Evolutionary conservation across 1,140 invertebrate species (phyloP).

Genomic region (Gryllus bimaculatus): DNA sequence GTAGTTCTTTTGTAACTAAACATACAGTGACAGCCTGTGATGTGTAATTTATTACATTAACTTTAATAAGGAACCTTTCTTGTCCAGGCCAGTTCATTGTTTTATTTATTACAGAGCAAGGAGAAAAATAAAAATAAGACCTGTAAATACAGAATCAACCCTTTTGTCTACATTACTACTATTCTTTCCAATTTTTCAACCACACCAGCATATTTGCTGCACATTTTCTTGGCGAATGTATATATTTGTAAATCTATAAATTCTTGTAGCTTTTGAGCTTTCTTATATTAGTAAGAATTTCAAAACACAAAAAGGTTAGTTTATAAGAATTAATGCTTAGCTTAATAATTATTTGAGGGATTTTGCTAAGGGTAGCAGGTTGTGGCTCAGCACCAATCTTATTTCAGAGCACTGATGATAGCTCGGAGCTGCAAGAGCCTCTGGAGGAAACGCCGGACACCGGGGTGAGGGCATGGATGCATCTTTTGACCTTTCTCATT

Average conservation of each 20-base stretch:
- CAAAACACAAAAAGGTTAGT: no score
- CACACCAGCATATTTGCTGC: neutral
- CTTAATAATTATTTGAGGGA: no score
- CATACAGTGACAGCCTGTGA: no score
- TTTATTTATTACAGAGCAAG: no score
- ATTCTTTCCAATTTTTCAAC: neutral
- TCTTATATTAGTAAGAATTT: no score
- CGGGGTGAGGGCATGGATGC: neutral
- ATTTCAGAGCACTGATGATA: conserved; percentile 1
- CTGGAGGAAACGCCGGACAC: neutral
- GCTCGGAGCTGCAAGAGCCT: neutral
- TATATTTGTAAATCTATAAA: no score
- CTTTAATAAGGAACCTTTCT: no score
- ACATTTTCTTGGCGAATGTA: neutral
- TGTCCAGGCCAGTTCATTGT: no score
- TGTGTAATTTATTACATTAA: no score
- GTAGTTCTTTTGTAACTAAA: no score
- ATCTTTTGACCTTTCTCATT: neutral
- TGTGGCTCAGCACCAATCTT: neutral
- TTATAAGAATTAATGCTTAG: no score
- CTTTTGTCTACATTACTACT: neutral
- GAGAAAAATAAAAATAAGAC: neutral
- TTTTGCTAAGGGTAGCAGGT: neutral
- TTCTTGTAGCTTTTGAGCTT: no score
- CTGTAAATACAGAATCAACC: neutral